Base-by-base conservation (phyloP, 2,797 vertebrate species). In the Galaxias olidus region DNA sequence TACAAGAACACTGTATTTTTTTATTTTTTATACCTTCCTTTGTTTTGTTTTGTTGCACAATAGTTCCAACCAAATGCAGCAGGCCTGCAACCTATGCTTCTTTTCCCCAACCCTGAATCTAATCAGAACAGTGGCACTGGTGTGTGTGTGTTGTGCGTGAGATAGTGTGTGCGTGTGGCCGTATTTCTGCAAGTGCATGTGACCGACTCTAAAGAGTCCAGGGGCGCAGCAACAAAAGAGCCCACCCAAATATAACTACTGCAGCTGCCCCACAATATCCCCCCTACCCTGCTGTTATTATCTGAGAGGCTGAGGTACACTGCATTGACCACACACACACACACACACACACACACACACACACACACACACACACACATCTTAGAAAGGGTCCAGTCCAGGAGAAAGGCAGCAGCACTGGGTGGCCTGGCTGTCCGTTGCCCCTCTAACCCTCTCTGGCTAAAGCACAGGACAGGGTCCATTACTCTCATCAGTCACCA, bases 231-330 rank as follows among this genome's bases (percentile, higher is more conserved):
- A 84, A 86, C 77, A 87, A 87, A 72, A 86, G 70, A 83, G 53
- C 59, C 68, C 76, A 86, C 74, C 86, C 76, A 63, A 84, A 88
- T 91, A 91, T 90, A 92, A 86, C 86, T 73, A 63, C 90, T 91
- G 90, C 89, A 92, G 88, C 85, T 79, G 60, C 78, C 69, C 4
- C 68, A 80, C 58, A n/a, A n/a, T n/a, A n/a, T 65, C 87, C 85
- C 81, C 60, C 55, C 54, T 59, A 17, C 69, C 63, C 66, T 44
- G 51, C 72, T 75, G 70, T 64, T 78, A 76, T 75, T 64, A 72
- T 73, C 75, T 59, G 7, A 47, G 68, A 77, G 71, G 40, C 63
- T 68, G 9, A 30, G 30, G 6, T 3, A 30, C 45, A 48, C 17
- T 66, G 41, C 66, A 42, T 74, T 53, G 57, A 59, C 44, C 17